Base-by-base conservation (phyloP, 2,113 vertebrate genomes). In the Tinamus guttatus region DNA sequence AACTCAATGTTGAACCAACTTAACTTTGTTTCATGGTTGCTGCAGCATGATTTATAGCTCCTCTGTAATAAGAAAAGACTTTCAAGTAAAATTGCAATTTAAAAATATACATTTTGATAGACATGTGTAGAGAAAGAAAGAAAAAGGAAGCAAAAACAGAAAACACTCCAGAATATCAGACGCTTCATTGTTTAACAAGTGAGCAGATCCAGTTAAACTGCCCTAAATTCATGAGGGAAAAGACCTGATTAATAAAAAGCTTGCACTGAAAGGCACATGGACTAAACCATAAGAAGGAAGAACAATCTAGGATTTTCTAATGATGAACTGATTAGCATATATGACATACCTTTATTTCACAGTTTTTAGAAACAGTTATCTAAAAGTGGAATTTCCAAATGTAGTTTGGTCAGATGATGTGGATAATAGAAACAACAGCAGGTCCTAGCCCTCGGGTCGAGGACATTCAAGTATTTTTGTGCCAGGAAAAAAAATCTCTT, bases 201-300 rank as follows among this genome's bases (percentile, higher is more conserved):
- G 7, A 5, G 2, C 24, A 64, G 8, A 38, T 47, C 4, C 28
- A 36, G 14, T 5, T 54, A 73, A 81, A 59, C 7, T 34, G 0
- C 5, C 68, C 1, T 38, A 41, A 65, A 3, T 52, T 83, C 4
- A 28, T 36, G 12, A 65, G 3, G n/a, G 11, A 54, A 82, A 88
- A 68, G 13, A 45, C 4, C 0, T 52, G 13, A 69, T 70, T 80
- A 67, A 34, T 14, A 62, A 58, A 58, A 83, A 74, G 1, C 7
- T 41, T 73, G 25, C 45, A 3, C 11, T 62, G 2, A 41, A 60
- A 80, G 4, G 4, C 6, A 65, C 0, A 0, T 24, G 13, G 71
- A n/a, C 20, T 69, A 60, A 73, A 56, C 62, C 14, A 36, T 15
- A 73, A 17, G 11, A 78, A n/a, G 77, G 10, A 5, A 83, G 79